Evolutionary conservation across 53 echinoderm and acorn worm species (phyloP), one percentile per base, ranked within the genome.

Genomic region (Actinopyga echinites): DNA sequence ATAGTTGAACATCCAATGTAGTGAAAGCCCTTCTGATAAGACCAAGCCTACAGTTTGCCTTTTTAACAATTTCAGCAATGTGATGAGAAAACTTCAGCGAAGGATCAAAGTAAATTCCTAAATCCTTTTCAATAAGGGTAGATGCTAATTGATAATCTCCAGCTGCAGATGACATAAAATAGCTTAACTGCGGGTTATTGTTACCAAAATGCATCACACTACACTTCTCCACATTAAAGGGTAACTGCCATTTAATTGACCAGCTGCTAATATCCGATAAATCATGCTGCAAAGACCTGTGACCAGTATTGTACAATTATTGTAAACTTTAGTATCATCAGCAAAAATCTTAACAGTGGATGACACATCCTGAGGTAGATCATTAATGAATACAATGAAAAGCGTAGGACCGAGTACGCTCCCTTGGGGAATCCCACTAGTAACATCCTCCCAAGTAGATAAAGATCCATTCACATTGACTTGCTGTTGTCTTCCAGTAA

Each of bases 251-350:
- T n/a, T 25, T 75, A 5, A 25, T 0, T 20, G 75, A 25, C 45
- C 25, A 75, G 24, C 5, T 28, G 2, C 40, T 52, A 1, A 66
- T 21, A 6, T 5, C 31, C 4, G 30, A 1, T 8, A 30, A 13
- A n/a, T 66, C 75, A 7, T 26, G 11, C 10, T 75, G 26, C 52
- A 75, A 45, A n/a, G n/a, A n/a, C n/a, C n/a, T n/a, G n/a, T n/a
- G n/a, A 56, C 56, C 21, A 56, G 56, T n/a, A n/a, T n/a, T n/a
- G n/a, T n/a, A n/a, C n/a, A n/a, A n/a, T n/a, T n/a, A n/a, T n/a
- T n/a, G n/a, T n/a, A n/a, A n/a, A 74, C 24, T 23, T 74, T 74
- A 1, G 45, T 74, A 37, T 74, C 74, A 44, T 74, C 45, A 7
- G 74, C 74, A 49, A 71, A 71, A 20, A 38, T 37, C 6, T 8